Percentiles rank a stretch among this genome's conserved stretches.
Conservation (phyloP, 2,888 invertebrate genomes). For the Byasa hedistus region DNA sequence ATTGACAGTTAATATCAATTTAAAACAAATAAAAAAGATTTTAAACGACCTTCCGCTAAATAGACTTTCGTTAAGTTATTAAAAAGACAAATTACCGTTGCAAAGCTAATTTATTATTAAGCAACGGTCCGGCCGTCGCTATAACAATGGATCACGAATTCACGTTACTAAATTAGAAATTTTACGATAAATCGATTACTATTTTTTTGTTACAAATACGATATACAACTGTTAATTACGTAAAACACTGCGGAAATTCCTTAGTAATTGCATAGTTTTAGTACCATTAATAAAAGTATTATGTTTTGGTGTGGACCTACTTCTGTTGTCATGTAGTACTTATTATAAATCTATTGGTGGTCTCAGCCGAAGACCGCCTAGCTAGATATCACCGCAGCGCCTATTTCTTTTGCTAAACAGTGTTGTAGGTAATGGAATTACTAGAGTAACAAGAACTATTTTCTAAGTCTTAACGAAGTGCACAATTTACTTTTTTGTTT, state of each 20-base stretch:
- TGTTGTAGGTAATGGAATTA: too few relatives aligned
- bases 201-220: not conserved
- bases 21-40: not conserved
- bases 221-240: not conserved
- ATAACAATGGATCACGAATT: constrained; percentile 8
- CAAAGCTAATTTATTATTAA: constrained; percentile 14
- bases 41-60: constrained; percentile 6
- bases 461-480: too few relatives aligned
- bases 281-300: too few relatives aligned
- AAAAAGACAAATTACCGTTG: constrained; percentile 12
- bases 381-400: too few relatives aligned
- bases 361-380: too few relatives aligned
- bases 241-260: not conserved
- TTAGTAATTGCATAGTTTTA: too few relatives aligned
- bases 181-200: not conserved
- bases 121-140: not conserved
- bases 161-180: constrained; percentile 14
- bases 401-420: too few relatives aligned
- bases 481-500: too few relatives aligned
- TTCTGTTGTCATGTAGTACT: too few relatives aligned
- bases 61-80: not conserved
- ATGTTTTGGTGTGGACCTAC: too few relatives aligned
- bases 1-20: constrained; percentile 3
- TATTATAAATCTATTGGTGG: too few relatives aligned
- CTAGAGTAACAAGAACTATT: too few relatives aligned